Base-by-base conservation (phyloP, 2,888 invertebrate species). In the Cephus pygmeus region DNA sequence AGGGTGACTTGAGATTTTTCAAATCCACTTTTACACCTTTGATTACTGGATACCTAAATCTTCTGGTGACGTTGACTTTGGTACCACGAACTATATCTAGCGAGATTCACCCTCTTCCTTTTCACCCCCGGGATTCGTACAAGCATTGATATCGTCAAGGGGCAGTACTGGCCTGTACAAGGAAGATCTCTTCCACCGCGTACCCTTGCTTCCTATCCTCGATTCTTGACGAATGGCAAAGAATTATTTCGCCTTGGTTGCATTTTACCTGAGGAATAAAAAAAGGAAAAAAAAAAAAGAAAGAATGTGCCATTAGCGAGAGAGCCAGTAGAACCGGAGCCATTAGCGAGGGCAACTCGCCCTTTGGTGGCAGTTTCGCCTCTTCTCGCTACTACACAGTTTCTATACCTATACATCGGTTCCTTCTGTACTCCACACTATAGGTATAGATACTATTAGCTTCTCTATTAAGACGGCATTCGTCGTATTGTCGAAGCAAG, bases 401-500 rank as follows among this genome's bases (percentile, higher is more conserved):
- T 23, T 56, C 6, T 56, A 56, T 56, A 23, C 2, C 56, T 56
- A 71, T 71, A 31, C 3, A 12, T 56, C 9, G 56, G 6, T 23
- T 23, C 56, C 56, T 56, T 23, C 56, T 56, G 6, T 56, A 9
- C 23, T 23, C 56, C 9, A 2, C 9, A 1, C 56, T 56, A 56
- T 56, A 56, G 56, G 23, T 56, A 56, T 56, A 56, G 23, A 9
- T 56, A 56, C 9, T 56, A 56, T 56, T 56, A 56, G 56, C 56
- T 56, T 23, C 56, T 56, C 56, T 56, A 56, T 56, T 56, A 56
- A 74, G 74, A 35, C 74, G 74, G 36, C 35, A 74, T 74, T 74
- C 74, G 71, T 31, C 33, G 34, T 69, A 71, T 78, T 76, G 71
- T 75, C 71, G n/a, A 11, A 36, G 69, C 36, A 76, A 78, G 78